A percentile compares a stretch with the other conserved stretches of the same genome.
Evolutionary conservation across 2,797 vertebrate genomes (phyloP).

Genomic region (Brachymystax lenok): DNA sequence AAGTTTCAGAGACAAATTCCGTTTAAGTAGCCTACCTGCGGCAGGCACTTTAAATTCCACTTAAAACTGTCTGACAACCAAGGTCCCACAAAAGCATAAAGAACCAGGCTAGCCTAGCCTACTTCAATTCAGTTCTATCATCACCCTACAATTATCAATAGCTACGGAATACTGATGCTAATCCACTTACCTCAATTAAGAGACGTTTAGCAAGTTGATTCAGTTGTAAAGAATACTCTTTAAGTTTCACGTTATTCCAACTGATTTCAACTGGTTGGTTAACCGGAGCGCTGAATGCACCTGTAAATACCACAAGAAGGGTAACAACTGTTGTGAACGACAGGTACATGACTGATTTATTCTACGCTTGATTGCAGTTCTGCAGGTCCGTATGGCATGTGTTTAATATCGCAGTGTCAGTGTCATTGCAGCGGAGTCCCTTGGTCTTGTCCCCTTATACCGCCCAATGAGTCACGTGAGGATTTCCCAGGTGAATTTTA

Average conservation of each 20-base stretch:
- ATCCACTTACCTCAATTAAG: conserved; percentile 39
- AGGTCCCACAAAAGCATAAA: background rate
- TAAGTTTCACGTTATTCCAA: conserved; percentile 21
- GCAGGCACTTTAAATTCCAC: too few species aligned
- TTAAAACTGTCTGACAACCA: too few species aligned
- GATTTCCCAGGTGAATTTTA: conserved; percentile 63
- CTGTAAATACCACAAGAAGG: conserved; percentile 19
- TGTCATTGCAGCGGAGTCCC: background rate
- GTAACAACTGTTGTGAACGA: background rate
- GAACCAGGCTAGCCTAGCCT: background rate
- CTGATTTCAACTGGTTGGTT: background rate
- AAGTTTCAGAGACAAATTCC: background rate
- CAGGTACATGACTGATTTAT: conserved; percentile 34
- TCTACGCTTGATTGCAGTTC: background rate
- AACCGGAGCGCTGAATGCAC: conserved; percentile 29
- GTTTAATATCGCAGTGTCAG: background rate
- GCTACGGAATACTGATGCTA: background rate
- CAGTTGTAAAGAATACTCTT: conserved; percentile 39
- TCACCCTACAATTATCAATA: background rate
- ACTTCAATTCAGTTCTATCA: background rate
- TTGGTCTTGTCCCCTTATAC: background rate
- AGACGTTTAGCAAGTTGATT: conserved; percentile 37
- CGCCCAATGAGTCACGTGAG: conserved; percentile 53
- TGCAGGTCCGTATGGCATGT: background rate
- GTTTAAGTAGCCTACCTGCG: too few species aligned